Conservation (phyloP, 30 jellyfish, hydroid and myxozoan genomes). For the Chrysaora quinquecirrha region DNA sequence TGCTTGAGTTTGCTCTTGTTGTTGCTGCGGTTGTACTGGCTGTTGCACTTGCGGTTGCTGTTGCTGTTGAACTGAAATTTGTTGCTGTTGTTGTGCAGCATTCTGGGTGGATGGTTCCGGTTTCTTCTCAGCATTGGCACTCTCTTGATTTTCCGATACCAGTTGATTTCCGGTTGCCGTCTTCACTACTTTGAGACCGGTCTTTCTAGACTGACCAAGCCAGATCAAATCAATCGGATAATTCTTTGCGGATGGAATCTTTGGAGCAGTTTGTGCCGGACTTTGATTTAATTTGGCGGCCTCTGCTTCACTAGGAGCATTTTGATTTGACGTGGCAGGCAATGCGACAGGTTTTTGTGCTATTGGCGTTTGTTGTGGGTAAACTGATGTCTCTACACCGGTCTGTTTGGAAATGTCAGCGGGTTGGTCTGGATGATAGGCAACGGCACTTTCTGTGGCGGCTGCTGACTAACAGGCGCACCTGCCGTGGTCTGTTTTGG, state of each 20-base stretch:
- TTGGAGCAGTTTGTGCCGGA: conserved; percentile 45
- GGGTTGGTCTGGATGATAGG: not conserved
- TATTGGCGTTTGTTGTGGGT: not conserved
- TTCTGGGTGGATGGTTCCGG: conserved; percentile 2
- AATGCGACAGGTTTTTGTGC: not conserved
- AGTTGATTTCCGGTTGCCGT: conserved; percentile 32
- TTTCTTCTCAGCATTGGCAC: not conserved
- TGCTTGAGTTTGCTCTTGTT: conserved; percentile 2
- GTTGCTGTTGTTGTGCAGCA: not conserved
- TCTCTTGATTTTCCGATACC: conserved; percentile 15
- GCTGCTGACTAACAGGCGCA: not conserved
- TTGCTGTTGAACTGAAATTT: not conserved
- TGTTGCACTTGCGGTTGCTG: conserved; percentile 15
- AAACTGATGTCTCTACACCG: not conserved
- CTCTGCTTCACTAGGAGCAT: not conserved
- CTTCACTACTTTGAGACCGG: conserved; percentile 10
- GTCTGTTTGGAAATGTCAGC: not conserved
- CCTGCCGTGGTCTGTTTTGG: not conserved
- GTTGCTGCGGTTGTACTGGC: conserved; percentile 19
- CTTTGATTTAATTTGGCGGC: not conserved
- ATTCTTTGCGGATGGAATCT: conserved; percentile 67
- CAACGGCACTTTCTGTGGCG: not conserved
- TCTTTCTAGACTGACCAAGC: conserved; percentile 21
- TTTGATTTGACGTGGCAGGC: not conserved
- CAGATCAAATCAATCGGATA: conserved; percentile 54